These are phyloP conservation scores for Linnaemya tessellans DNA, from an alignment of 2,888 invertebrate genomes.

Conservation along the genomic window DNA sequence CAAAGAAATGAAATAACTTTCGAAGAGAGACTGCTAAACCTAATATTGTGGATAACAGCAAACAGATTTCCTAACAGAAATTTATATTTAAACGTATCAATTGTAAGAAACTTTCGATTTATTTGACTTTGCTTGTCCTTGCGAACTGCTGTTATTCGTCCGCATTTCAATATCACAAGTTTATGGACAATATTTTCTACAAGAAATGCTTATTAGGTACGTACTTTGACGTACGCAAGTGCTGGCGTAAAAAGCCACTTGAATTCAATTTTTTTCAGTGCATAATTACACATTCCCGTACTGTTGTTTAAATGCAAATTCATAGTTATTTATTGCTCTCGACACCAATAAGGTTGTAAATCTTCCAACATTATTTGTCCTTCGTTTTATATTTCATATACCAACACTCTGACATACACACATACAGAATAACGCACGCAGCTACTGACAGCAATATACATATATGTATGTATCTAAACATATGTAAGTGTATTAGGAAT, in stretches of 20 bases:
- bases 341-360: conserved; percentile 70
- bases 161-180: too few species aligned
- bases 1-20: too few species aligned
- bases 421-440: neutral
- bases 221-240: too few species aligned
- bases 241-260: neutral
- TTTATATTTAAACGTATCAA: too few species aligned
- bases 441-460: neutral
- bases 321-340: conserved; percentile 68
- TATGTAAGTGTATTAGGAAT: neutral
- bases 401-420: neutral
- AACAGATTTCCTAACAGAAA: too few species aligned
- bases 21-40: too few species aligned
- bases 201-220: too few species aligned
- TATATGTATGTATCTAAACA: neutral
- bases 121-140: too few species aligned
- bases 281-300: conserved; percentile 27
- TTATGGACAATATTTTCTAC: too few species aligned
- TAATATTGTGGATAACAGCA: too few species aligned
- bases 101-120: too few species aligned
- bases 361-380: conserved; percentile 67
- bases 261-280: conserved; percentile 38
- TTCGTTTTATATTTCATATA: conserved; percentile 49
- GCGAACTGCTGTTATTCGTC: too few species aligned
- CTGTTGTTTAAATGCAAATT: conserved; percentile 48